These are phyloP conservation scores for Biston betularia DNA, from an alignment of 2,888 invertebrate genomes.

Conservation along the genomic window DNA sequence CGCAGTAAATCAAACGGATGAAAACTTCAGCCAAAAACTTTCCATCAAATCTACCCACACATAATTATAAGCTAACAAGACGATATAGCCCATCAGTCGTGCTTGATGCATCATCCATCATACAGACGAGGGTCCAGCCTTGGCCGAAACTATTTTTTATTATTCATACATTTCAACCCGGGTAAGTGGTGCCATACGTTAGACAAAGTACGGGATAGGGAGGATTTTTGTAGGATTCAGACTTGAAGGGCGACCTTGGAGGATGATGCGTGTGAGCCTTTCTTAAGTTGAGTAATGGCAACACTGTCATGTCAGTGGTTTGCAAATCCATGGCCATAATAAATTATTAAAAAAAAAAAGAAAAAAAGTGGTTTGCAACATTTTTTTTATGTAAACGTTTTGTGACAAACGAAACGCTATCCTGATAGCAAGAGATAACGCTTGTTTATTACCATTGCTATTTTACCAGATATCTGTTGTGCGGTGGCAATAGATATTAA, in stretches of 20 bases:
- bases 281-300: slow-evolving; percentile 8
- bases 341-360: too few relatives aligned
- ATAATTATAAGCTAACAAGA: slow-evolving; percentile 42
- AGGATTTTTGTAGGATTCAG: slow-evolving; percentile 24
- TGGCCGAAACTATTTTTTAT: slow-evolving; percentile 49
- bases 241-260: slow-evolving; percentile 13
- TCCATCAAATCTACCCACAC: slow-evolving; percentile 1
- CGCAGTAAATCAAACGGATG: too few relatives aligned
- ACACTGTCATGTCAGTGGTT: neutral
- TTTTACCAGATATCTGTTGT: too few relatives aligned
- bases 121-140: slow-evolving; percentile 41
- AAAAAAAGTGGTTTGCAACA: too few relatives aligned
- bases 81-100: slow-evolving; percentile 36
- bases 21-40: neutral
- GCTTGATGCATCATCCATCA: slow-evolving; percentile 44
- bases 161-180: slow-evolving; percentile 50
- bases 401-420: too few relatives aligned
- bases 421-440: too few relatives aligned
- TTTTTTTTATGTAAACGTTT: too few relatives aligned
- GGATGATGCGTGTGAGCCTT: slow-evolving; percentile 7
- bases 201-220: slow-evolving; percentile 40
- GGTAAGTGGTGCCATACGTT: slow-evolving; percentile 47
- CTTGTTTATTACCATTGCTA: too few relatives aligned
- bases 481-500: too few relatives aligned
- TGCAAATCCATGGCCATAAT: too few relatives aligned